Base-by-base conservation (phyloP, 64 coral and sea anemone species). In the Montipora sp. region DNA sequence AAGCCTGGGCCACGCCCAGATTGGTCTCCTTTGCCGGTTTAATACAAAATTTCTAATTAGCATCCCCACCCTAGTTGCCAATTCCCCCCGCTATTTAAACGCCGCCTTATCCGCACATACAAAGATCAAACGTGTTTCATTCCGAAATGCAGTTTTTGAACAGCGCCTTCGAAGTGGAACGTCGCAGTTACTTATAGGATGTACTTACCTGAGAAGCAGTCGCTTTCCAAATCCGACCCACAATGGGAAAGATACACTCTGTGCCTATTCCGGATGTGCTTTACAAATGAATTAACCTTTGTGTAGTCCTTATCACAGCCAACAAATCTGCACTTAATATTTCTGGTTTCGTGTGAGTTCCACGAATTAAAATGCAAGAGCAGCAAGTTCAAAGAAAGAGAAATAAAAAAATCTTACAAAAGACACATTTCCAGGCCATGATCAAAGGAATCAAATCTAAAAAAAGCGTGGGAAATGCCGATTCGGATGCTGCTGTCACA, bases 241-340 rank as follows among this genome's bases (percentile, higher is more conserved):
- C 45, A 23, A 48, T 73, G 24, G 66, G n/a, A 87, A 72, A 90
- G 65, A 61, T 91, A 69, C 47, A 21, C 49, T 44, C 23, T 46
- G 14, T 91, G 80, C 50, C 47, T 69, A 49, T 73, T 43, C 58
- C 90, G 24, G 19, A 91, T 79, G 70, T 91, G 90, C 48, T 91
- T 91, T 50, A 73, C 78, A 20, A 91, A 81, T 27, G 90, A 57
- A 83, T 91, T 91, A 13, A 80, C 57, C 80, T 90, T 90, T 51
- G 36, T 69, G 55, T 83, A 91, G 5, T 27, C 80, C 51, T 65
- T 84, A 63, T 75, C 22, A 65, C 80, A 85, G 27, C 59, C 53
- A 47, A 77, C 90, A 74, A 92, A 61, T 85, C 80, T 45, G 75
- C 81, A 92, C 23, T 24, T 82, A 50, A 91, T 73, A 51, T 75